Evolutionary conservation across 2,113 vertebrate species (phyloP).

Genomic region (Eclectus roratus): DNA sequence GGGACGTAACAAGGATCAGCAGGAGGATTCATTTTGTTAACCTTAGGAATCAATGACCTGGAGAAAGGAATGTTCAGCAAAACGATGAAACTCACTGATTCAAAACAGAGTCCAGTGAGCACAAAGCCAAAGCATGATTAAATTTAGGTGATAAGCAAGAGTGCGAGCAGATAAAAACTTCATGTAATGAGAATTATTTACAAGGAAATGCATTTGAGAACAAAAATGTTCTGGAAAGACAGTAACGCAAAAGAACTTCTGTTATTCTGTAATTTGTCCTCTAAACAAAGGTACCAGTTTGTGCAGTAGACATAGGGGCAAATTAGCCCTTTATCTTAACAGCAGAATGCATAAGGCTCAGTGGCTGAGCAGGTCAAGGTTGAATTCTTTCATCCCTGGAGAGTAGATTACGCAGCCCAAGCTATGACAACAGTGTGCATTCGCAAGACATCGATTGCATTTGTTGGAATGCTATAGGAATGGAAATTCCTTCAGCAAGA

Average conservation of each 20-base stretch:
- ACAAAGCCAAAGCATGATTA: background rate
- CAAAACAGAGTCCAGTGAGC: background rate
- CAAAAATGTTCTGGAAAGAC: background rate
- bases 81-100: constrained; percentile 39
- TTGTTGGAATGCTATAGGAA: background rate
- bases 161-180: background rate
- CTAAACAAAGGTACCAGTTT: background rate
- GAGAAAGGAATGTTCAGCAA: constrained; percentile 57
- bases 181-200: background rate
- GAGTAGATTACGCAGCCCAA: background rate
- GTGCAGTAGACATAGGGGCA: background rate
- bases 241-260: background rate
- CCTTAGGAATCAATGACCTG: constrained; percentile 63
- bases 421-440: background rate
- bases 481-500: background rate
- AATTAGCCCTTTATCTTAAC: background rate
- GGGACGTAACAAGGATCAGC: background rate
- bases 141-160: background rate
- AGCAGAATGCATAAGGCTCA: background rate
- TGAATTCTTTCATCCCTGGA: background rate
- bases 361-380: background rate
- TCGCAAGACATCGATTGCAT: fast-evolving
- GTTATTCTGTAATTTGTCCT: background rate
- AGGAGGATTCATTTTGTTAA: constrained; percentile 48
- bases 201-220: background rate